phyloP scores from a whole-genome alignment of 2,797 vertebrate species.

The Karalla daura region DNA sequence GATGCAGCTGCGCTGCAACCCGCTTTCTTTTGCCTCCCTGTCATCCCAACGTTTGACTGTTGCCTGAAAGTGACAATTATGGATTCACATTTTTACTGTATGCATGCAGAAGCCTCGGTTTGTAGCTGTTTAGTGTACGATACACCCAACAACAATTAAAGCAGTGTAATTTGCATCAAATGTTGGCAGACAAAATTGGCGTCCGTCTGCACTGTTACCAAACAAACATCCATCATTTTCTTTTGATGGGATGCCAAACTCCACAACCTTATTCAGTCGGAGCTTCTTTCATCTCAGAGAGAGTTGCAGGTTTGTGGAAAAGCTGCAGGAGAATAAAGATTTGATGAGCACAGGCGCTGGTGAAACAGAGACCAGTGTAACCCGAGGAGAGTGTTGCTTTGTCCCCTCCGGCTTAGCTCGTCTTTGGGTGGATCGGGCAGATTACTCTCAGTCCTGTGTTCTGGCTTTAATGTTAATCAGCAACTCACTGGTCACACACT shows the following conservation, averaged over 20 bases:
- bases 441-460: slow-evolving; percentile 32
- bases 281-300: slow-evolving; percentile 28
- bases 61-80: slow-evolving; percentile 19
- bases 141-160: background rate
- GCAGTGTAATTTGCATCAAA: background rate
- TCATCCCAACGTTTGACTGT: slow-evolving; percentile 26
- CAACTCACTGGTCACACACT: background rate
- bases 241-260: slow-evolving; percentile 5
- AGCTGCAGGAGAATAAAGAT: slow-evolving; percentile 16
- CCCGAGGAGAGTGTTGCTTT: slow-evolving; percentile 16
- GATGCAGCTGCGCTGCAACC: slow-evolving; percentile 27
- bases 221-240: slow-evolving; percentile 14
- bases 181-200: slow-evolving; percentile 1
- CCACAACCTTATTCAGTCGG: slow-evolving; percentile 4
- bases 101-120: background rate
- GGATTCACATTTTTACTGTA: slow-evolving; percentile 8
- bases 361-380: slow-evolving; percentile 14
- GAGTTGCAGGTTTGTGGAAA: slow-evolving; percentile 10
- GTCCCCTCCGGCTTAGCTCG: slow-evolving; percentile 28
- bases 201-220: background rate
- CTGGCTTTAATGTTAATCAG: slow-evolving; percentile 37
- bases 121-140: background rate
- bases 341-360: slow-evolving; percentile 16
- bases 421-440: slow-evolving; percentile 22
- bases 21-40: slow-evolving; percentile 17